These are phyloP conservation scores for Helleia helle DNA, from an alignment of 2,888 invertebrate genomes.

Conservation along the genomic window DNA sequence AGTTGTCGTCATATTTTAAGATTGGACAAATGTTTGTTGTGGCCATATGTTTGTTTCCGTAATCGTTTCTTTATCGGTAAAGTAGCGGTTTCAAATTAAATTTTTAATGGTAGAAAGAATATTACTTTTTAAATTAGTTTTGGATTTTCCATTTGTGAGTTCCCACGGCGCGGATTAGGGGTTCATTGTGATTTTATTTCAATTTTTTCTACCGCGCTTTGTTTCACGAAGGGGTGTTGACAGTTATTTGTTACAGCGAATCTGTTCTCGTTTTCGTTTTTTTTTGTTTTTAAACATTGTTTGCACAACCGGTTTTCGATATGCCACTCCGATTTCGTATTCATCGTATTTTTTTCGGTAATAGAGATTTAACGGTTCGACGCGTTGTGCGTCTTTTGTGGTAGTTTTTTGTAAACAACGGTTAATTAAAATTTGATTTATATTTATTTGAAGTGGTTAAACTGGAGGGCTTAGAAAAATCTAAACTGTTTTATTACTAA, in stretches of 20 bases:
- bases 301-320: constrained; percentile 64
- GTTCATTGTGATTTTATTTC: constrained; percentile 55
- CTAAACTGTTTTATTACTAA: too few relatives aligned
- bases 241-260: constrained; percentile 69
- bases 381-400: constrained; percentile 61
- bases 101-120: constrained; percentile 50
- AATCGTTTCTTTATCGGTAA: neutral
- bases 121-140: constrained; percentile 73
- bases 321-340: constrained; percentile 52
- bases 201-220: constrained; percentile 56
- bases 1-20: constrained; percentile 47
- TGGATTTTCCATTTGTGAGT: constrained; percentile 65
- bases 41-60: constrained; percentile 43
- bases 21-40: constrained; percentile 51
- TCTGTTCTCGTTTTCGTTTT: constrained; percentile 50
- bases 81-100: constrained; percentile 27
- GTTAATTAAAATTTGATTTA: constrained; percentile 72
- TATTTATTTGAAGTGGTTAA: constrained; percentile 44
- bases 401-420: constrained; percentile 44
- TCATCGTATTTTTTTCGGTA: constrained; percentile 49
- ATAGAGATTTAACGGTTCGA: constrained; percentile 67
- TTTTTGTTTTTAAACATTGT: constrained; percentile 58
- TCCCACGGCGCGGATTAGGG: constrained; percentile 71
- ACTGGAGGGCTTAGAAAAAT: neutral
- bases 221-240: constrained; percentile 73